Conservation (phyloP, 2,888 invertebrate genomes). For the Aspidapion aeneum region DNA sequence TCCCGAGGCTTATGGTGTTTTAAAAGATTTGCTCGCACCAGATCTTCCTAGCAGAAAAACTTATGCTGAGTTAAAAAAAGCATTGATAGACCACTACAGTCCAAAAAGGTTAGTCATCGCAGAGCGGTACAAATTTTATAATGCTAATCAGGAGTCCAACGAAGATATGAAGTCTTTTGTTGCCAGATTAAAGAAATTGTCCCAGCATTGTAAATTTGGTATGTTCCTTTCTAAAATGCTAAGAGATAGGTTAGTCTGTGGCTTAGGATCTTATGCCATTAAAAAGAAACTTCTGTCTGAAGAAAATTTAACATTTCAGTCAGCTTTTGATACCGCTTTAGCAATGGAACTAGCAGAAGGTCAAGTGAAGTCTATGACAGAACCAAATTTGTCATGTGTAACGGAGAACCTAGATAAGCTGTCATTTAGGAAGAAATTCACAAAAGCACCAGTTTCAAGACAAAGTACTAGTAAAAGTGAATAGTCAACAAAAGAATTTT, state of each 20-base stretch:
- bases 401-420: constrained; percentile 2
- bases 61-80: constrained; percentile 23
- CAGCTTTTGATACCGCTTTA: constrained; percentile 7
- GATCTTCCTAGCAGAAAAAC: constrained; percentile 19
- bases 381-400: not conserved
- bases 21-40: constrained; percentile 26
- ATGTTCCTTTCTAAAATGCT: constrained; percentile 28
- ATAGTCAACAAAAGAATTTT: no score
- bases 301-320: constrained; percentile 13
- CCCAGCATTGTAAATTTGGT: constrained; percentile 30
- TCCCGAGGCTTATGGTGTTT: constrained; percentile 25
- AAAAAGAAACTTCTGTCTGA: constrained; percentile 22
- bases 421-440: not conserved
- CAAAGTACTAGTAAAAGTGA: no score
- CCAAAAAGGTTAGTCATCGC: constrained; percentile 29
- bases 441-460: not conserved
- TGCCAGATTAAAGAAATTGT: constrained; percentile 27
- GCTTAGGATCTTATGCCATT: constrained; percentile 18
- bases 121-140: constrained; percentile 32
- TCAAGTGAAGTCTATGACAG: constrained; percentile 14
- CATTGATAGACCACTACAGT: constrained; percentile 21
- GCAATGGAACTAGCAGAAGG: constrained; percentile 17
- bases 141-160: constrained; percentile 24
- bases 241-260: constrained; percentile 28
- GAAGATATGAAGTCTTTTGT: constrained; percentile 22